These are phyloP conservation scores for Syritta pipiens DNA, from an alignment of 2,888 invertebrate species.

Conservation along the genomic window DNA sequence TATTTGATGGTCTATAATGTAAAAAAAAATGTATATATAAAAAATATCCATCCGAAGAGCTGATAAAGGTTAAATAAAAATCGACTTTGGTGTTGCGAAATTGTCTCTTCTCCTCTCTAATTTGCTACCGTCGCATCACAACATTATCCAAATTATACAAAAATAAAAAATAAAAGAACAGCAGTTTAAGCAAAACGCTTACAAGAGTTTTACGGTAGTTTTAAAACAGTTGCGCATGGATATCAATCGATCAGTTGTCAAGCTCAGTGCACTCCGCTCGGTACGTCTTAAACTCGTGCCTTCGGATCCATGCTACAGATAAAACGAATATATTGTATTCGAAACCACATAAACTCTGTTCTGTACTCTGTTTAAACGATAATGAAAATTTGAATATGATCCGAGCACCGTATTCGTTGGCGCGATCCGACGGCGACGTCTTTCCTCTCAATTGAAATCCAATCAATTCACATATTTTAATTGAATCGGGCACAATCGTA, in stretches of 20 bases:
- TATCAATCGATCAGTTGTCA: slow-evolving; percentile 66
- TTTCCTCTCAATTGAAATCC: slow-evolving; percentile 20
- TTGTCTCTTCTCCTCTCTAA: too few relatives aligned
- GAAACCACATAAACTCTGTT: neutral
- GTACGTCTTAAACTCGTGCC: slow-evolving; percentile 33
- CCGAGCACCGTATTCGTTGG: slow-evolving; percentile 7
- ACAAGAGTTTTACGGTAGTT: too few relatives aligned
- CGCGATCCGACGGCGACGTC: neutral
- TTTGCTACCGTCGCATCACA: too few relatives aligned
- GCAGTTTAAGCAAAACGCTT: too few relatives aligned
- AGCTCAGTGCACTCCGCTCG: neutral
- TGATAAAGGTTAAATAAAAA: too few relatives aligned
- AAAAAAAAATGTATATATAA: too few relatives aligned
- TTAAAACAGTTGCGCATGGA: slow-evolving; percentile 38
- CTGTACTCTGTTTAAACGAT: slow-evolving; percentile 24
- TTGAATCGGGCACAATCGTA: slow-evolving; percentile 61
- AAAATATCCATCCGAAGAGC: too few relatives aligned
- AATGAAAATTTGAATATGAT: slow-evolving; percentile 50
- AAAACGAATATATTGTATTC: slow-evolving; percentile 29
- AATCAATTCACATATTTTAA: slow-evolving; percentile 67
- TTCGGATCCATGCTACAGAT: slow-evolving; percentile 29
- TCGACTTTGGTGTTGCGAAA: too few relatives aligned
- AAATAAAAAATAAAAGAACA: too few relatives aligned
- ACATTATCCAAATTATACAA: too few relatives aligned
- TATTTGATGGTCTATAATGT: too few relatives aligned